Percentiles rank a stretch among this genome's conserved stretches.
Evolutionary conservation across 2,113 vertebrate species (phyloP).

Genomic region (Scomber scombrus): DNA sequence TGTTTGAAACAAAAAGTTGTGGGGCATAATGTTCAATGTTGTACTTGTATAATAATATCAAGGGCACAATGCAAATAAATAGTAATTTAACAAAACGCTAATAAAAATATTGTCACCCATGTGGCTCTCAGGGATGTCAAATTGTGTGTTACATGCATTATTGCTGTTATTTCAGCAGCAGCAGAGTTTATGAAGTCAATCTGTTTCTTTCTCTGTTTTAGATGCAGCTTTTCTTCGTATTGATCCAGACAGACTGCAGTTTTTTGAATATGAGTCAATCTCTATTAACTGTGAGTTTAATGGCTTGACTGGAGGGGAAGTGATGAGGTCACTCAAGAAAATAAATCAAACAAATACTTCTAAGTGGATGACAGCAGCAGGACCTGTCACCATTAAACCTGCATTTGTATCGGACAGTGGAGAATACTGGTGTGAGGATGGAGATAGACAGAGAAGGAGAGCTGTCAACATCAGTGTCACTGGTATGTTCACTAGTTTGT

Average conservation of each 20-base stretch:
- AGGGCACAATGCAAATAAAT: no score
- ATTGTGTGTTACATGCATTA: no score
- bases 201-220: no score
- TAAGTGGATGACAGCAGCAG: rapidly evolving
- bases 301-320: neutral
- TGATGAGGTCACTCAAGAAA: rapidly evolving
- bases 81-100: no score
- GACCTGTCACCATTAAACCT: rapidly evolving
- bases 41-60: no score
- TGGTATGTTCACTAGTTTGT: neutral
- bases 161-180: no score
- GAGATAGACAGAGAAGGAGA: neutral
- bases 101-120: no score
- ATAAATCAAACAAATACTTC: rapidly evolving
- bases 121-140: no score
- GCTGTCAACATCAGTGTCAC: neutral
- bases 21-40: no score
- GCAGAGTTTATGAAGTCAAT: no score
- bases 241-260: rapidly evolving
- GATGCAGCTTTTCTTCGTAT: neutral
- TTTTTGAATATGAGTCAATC: neutral
- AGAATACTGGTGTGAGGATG: slow-evolving; percentile 12
- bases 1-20: no score
- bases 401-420: neutral
- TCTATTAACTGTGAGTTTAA: rapidly evolving